Conservation (phyloP, 1,140 invertebrate species). For the Papilio xuthus region DNA sequence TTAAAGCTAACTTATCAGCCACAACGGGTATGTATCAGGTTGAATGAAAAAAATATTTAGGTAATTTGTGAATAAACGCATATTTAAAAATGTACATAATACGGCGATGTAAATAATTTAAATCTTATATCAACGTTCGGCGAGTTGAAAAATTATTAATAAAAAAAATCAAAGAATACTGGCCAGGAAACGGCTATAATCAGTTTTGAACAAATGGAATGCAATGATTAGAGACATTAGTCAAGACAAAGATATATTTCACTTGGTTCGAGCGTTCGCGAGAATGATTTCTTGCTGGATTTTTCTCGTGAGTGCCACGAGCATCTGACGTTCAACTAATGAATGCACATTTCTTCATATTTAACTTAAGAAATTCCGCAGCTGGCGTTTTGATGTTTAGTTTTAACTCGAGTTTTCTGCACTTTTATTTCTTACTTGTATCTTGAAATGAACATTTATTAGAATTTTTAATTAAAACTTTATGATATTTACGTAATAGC, state of each 20-base stretch:
- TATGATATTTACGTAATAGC: too few relatives aligned
- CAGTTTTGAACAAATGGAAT: conserved; percentile 20
- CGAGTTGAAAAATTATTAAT: not conserved
- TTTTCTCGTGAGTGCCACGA: conserved; percentile 22
- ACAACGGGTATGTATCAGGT: too few relatives aligned
- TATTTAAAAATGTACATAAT: too few relatives aligned
- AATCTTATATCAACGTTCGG: not conserved
- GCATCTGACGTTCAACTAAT: conserved; percentile 35
- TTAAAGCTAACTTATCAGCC: not conserved
- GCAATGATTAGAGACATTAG: conserved; percentile 33
- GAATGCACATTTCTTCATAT: conserved; percentile 35
- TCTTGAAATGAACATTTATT: not conserved
- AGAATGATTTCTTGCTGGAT: conserved; percentile 30
- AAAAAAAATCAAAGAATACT: not conserved
- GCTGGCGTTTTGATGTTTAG: conserved; percentile 23
- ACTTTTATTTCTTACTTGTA: not conserved
- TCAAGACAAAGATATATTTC: conserved; percentile 25
- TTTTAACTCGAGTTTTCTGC: conserved; percentile 9
- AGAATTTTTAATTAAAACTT: not conserved
- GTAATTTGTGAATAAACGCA: too few relatives aligned
- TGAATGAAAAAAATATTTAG: too few relatives aligned
- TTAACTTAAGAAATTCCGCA: conserved; percentile 18
- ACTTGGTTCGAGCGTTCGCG: conserved; percentile 3
- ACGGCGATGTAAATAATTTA: not conserved
- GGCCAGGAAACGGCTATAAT: not conserved